These are phyloP conservation scores for Hapalemur alaotrensis DNA, from an alignment of 2,797 vertebrate species.

Conservation along the genomic window DNA sequence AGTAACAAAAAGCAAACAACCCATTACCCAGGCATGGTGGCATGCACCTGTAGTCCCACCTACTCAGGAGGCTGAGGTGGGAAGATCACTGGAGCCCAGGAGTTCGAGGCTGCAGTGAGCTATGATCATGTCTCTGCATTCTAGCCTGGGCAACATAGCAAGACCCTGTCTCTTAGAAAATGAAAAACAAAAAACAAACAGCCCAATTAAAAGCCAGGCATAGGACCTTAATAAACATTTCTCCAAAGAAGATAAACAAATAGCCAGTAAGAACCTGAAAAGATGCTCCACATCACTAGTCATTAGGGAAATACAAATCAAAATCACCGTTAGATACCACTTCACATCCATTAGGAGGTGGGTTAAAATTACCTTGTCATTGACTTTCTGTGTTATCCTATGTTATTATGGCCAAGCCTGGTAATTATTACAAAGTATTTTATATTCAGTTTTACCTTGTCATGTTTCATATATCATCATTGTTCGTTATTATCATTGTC, in stretches of 20 bases:
- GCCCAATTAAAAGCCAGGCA: not conserved
- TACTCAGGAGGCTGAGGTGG: too few species aligned
- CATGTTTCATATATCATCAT: not conserved
- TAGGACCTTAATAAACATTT: not conserved
- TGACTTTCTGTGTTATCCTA: not conserved
- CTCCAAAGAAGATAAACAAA: not conserved
- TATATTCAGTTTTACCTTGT: not conserved
- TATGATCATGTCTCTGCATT: too few species aligned
- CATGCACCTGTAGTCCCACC: too few species aligned
- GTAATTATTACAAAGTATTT: slow-evolving; percentile 25
- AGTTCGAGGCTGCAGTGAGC: too few species aligned
- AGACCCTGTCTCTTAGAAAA: too few species aligned
- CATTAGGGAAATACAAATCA: not conserved
- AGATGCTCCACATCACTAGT: not conserved
- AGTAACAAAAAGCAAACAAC: not conserved
- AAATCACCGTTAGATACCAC: not conserved
- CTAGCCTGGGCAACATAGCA: too few species aligned
- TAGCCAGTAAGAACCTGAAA: not conserved
- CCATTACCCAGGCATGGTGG: too few species aligned
- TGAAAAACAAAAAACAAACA: not conserved
- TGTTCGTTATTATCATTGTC: not conserved
- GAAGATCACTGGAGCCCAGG: too few species aligned
- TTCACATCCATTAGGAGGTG: not conserved
- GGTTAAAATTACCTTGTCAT: not conserved
- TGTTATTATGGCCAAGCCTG: not conserved